A percentile compares a stretch with the other conserved stretches of the same genome.
These are phyloP conservation scores for Heliconius eleuchia DNA, from an alignment of 1,140 invertebrate species.

Conservation along the genomic window DNA sequence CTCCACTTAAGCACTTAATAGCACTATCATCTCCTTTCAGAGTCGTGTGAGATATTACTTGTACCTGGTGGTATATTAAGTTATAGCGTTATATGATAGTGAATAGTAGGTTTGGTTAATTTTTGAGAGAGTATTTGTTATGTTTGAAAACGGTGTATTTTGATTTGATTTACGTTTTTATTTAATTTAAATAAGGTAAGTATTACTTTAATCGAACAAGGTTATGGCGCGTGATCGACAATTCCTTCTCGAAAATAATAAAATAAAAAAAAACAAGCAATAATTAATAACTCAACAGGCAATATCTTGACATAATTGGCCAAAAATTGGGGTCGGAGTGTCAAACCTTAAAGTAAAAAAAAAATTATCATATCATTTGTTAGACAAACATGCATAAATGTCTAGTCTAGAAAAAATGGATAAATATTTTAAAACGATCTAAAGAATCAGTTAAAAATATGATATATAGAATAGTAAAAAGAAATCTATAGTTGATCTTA, in stretches of 20 bases:
- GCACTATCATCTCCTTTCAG: background rate
- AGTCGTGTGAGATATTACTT: background rate
- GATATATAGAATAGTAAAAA: background rate
- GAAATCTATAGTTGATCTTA: background rate
- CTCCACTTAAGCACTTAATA: conserved; percentile 14
- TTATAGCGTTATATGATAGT: background rate
- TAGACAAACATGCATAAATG: no score
- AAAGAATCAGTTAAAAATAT: background rate
- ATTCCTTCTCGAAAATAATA: no score
- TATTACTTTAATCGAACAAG: no score
- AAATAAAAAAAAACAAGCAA: no score
- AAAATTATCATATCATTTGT: no score
- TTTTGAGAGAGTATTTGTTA: background rate
- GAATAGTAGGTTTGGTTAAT: background rate
- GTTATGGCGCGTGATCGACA: no score
- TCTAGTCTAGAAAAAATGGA: no score
- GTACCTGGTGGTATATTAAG: background rate
- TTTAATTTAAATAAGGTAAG: background rate
- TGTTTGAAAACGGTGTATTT: background rate
- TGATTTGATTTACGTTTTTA: background rate
- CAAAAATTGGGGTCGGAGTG: no score
- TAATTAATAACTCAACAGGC: no score
- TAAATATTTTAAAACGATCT: no score
- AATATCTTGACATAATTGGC: no score
- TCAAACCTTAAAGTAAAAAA: no score